Percentiles rank a stretch among this genome's conserved stretches.
These are phyloP conservation scores for Idaea dimidiata DNA, from an alignment of 2,888 invertebrate species.

Conservation along the genomic window DNA sequence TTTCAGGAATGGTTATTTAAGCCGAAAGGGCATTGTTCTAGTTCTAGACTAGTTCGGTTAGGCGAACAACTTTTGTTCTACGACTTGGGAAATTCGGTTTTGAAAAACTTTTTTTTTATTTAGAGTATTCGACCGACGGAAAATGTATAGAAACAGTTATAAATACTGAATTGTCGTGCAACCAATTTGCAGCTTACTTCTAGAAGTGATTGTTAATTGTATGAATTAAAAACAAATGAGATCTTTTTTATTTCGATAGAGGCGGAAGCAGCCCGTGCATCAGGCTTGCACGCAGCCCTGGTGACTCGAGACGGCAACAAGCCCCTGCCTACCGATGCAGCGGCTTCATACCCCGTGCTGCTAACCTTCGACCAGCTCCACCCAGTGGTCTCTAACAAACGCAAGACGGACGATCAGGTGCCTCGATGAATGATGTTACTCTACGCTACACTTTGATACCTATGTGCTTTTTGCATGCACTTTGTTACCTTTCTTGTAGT, in stretches of 20 bases:
- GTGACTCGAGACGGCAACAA: slow-evolving; percentile 91
- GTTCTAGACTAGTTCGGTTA: no score
- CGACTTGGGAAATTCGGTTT: no score
- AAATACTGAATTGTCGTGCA: no score
- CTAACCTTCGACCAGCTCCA: slow-evolving; percentile 82
- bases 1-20: no score
- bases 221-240: no score
- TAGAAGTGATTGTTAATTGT: no score
- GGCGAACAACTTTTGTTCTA: no score
- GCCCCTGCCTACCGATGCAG: slow-evolving; percentile 82
- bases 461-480: slow-evolving; percentile 52
- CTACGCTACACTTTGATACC: slow-evolving; percentile 21
- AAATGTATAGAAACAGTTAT: not conserved
- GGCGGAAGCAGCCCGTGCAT: slow-evolving; percentile 88
- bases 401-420: slow-evolving; percentile 72
- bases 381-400: slow-evolving; percentile 57
- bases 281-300: slow-evolving; percentile 85
- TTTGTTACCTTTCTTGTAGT: slow-evolving; percentile 26
- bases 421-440: slow-evolving; percentile 36
- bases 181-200: no score
- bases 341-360: slow-evolving; percentile 76
- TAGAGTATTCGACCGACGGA: no score
- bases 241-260: slow-evolving; percentile 76
- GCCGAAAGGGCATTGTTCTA: no score
- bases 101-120: no score